Base-by-base conservation (phyloP, 2,888 invertebrate genomes). In the Acholoe squamosa region DNA sequence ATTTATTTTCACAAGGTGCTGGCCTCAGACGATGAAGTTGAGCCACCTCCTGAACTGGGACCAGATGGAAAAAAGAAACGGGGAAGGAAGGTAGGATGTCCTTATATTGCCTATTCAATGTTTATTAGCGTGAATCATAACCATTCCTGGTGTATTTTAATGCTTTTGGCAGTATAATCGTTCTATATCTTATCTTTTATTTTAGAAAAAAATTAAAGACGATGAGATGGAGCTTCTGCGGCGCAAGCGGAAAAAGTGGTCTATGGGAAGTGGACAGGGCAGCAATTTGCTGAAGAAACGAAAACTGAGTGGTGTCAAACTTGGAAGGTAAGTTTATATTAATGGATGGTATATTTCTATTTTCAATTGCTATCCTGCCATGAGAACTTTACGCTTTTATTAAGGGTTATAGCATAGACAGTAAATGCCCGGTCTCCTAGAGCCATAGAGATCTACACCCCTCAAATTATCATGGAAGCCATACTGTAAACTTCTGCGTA, bases 21-120 rank as follows among this genome's bases (percentile, higher is more conserved):
- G 7, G 89, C 7, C 10, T 89, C 89, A 22, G 89, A 89, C 34
- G 61, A 61, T 56, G 88, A 88, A 25, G 51, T 1, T n/a, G 89
- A 89, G 33, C 28, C 10, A 25, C 52, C 1, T 25, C 52, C 86
- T 3, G 86, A 86, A 86, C 33, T 86, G 22, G 86, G 86, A 5
- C 52, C 54, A 5, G 89, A 89, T 14, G 89, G 89, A 1, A 89
- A 89, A 67, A 89, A 89, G 34, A 89, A 89, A 34, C 61, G 89
- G 0, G 89, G 89, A 0, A 16, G 67, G 16, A 89, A 89, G 89
- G 89, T 89, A 33, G 61, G 25, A 5, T 52, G 12, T 43, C 28
- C 10, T 25, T n/a, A 12, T 19, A 12, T 54, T 19, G 25, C 61
- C 61, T 3, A 61, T 19, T 25, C 61, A 22, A 61, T 25, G 61